Evolutionary conservation across 1,140 invertebrate genomes (phyloP), one percentile per base, ranked within the genome.

Genomic region (Lepidurus packardi): DNA sequence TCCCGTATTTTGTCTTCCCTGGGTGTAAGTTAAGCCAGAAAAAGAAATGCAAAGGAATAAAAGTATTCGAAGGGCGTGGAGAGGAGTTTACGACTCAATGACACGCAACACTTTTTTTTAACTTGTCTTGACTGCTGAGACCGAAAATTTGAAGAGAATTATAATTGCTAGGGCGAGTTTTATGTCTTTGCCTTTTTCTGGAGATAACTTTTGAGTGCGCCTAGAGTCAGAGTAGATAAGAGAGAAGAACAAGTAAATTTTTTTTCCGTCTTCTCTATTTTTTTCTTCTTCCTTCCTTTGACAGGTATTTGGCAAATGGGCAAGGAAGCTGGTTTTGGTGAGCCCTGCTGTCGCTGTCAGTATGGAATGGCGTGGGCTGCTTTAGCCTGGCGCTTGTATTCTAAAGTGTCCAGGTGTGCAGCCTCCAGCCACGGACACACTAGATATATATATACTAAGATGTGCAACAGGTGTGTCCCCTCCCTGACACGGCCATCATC

Each of bases 261-360:
- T 65, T 65, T 65, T 21, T 21, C 21, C 16, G 10, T 16, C 16
- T 47, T 16, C 45, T 65, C 53, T 65, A 65, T 21, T 21, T 65
- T 65, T 21, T 65, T 21, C 16, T 65, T 65, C 47, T 21, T 65
- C 21, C 16, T 65, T 65, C 21, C 53, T 65, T n/a, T 65, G 53
- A 65, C 53, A 65, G 53, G 53, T 65, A 65, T 65, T 65, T 65
- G 53, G 53, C 53, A 65, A 65, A 65, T 65, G 53, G 53, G 53
- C 53, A 65, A 65, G n/a, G 53, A 65, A 65, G 53, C 53, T 65
- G 53, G 53, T 65, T 65, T 65, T 65, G 53, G 53, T 65, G 53
- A 21, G 21, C 53, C 53, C 53, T 65, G 53, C 53, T 65, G 53
- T 65, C 53, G 53, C 53, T 65, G 53, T 65, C 53, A 65, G 53